phyloP scores from a whole-genome alignment of 2,888 invertebrate species.

The Pemphredon lugubris region DNA sequence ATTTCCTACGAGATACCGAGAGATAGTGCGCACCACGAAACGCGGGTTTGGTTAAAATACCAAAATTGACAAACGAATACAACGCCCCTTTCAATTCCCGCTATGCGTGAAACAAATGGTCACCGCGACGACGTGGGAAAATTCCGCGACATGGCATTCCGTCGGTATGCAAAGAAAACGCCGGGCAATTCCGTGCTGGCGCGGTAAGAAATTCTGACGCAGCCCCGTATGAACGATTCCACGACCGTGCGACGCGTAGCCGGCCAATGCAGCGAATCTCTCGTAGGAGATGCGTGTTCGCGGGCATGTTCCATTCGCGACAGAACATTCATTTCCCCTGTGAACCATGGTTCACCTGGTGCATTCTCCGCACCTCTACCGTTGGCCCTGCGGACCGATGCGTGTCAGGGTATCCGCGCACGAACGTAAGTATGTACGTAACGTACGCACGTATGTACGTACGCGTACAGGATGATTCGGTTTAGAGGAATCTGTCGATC shows the following conservation, averaged over 20 bases:
- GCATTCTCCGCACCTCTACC: constrained; percentile 62
- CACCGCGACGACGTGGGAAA: no score
- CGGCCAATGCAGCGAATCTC: constrained; percentile 57
- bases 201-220: constrained; percentile 9
- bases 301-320: constrained; percentile 75
- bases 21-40: no score
- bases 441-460: not conserved
- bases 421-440: no score
- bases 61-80: no score
- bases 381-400: constrained; percentile 62
- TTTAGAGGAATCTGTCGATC: no score
- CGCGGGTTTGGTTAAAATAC: no score
- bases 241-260: constrained; percentile 17
- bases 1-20: no score
- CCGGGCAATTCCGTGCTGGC: constrained; percentile 19
- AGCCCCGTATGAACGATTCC: constrained; percentile 38
- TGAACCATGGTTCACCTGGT: constrained; percentile 79
- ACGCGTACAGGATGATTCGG: no score
- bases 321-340: constrained; percentile 81
- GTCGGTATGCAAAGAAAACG: not conserved
- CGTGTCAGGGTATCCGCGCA: constrained; percentile 47
- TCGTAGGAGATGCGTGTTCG: constrained; percentile 49
- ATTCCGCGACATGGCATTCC: not conserved
- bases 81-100: no score
- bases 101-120: no score